Conservation (phyloP, 2,888 invertebrate species). For the Serrognathus titanus region DNA sequence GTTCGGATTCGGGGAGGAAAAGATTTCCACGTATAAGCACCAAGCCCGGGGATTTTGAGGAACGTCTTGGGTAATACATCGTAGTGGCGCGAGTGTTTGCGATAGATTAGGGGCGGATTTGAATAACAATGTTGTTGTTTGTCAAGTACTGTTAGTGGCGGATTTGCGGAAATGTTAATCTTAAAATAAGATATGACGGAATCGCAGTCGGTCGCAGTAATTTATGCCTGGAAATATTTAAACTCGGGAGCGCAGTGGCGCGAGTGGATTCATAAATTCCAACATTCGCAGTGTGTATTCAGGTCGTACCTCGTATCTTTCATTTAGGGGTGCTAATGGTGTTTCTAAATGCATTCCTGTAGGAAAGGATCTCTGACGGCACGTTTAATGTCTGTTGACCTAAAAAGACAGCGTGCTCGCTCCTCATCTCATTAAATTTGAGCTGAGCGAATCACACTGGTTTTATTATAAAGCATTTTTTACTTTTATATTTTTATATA, state of each 20-base stretch:
- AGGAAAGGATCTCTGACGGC: too few species aligned
- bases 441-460: too few species aligned
- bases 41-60: background rate
- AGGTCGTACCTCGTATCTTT: background rate
- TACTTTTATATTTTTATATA: too few species aligned
- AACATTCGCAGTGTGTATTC: background rate
- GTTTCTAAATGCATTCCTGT: too few species aligned
- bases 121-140: slow-evolving; percentile 26
- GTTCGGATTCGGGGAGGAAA: background rate
- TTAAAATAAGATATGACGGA: background rate
- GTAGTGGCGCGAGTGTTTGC: slow-evolving; percentile 14
- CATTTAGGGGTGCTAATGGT: too few species aligned
- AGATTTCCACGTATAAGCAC: background rate
- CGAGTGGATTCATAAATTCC: slow-evolving; percentile 6
- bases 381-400: too few species aligned
- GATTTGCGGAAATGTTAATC: slow-evolving; percentile 19
- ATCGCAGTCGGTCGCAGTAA: background rate
- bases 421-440: too few species aligned
- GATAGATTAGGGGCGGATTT: slow-evolving; percentile 27
- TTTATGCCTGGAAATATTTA: too few species aligned
- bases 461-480: too few species aligned
- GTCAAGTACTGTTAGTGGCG: slow-evolving; percentile 20
- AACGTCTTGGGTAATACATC: background rate
- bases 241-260: background rate
- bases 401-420: too few species aligned